A percentile compares a stretch with the other conserved stretches of the same genome.
Evolutionary conservation across 1,140 invertebrate species (phyloP).

Genomic region (Euura saliciscinereae): DNA sequence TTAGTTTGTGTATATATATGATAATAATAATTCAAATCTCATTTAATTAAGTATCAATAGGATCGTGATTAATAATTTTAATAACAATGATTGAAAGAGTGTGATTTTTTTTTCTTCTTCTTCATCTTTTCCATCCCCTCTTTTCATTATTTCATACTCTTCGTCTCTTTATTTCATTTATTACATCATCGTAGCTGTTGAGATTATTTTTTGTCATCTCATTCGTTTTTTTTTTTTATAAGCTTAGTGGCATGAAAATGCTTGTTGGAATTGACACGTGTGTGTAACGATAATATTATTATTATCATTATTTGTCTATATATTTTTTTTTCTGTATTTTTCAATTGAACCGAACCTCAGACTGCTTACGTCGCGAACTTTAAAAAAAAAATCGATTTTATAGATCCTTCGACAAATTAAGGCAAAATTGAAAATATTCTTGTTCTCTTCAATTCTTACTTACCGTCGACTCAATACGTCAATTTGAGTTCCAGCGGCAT

Average conservation of each 20-base stretch:
- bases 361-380: too few species aligned
- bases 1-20: constrained; percentile 53
- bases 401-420: too few species aligned
- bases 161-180: too few species aligned
- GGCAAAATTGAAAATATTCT: too few species aligned
- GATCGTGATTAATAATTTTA: constrained; percentile 52
- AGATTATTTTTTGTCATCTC: not conserved
- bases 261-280: constrained; percentile 60
- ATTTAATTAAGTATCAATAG: constrained; percentile 48
- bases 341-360: not conserved
- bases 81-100: constrained; percentile 58
- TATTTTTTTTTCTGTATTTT: not conserved
- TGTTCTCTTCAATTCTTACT: too few species aligned
- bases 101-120: constrained; percentile 37
- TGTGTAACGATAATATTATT: constrained; percentile 49
- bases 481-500: too few species aligned
- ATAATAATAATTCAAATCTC: constrained; percentile 31
- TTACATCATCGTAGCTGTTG: too few species aligned
- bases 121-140: not conserved
- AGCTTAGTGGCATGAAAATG: constrained; percentile 60
- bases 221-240: constrained; percentile 43
- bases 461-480: too few species aligned
- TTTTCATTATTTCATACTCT: too few species aligned
- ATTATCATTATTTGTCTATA: too few species aligned
- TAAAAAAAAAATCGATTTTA: too few species aligned